Conservation (phyloP, 2,888 invertebrate species). For the Labia minor region DNA sequence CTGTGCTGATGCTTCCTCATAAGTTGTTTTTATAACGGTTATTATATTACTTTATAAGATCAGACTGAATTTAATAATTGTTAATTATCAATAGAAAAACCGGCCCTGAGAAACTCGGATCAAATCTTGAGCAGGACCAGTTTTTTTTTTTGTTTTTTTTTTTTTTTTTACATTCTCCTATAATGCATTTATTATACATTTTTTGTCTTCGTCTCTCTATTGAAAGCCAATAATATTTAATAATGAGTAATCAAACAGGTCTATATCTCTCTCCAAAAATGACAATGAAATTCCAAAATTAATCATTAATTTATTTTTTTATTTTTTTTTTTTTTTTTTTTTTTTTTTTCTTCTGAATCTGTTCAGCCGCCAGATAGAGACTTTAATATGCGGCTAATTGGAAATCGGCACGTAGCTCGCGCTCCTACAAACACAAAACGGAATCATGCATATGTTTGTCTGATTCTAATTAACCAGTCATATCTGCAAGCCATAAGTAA, state of each 20-base stretch:
- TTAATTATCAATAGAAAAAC: slow-evolving; percentile 13
- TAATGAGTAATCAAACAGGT: background rate
- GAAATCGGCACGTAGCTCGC: too few species aligned
- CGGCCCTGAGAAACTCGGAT: background rate
- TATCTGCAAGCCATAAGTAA: background rate
- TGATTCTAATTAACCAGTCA: slow-evolving; percentile 4
- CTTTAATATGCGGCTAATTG: too few species aligned
- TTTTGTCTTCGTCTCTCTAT: background rate
- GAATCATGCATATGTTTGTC: background rate
- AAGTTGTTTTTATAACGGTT: slow-evolving; percentile 13
- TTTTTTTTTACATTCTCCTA: too few species aligned
- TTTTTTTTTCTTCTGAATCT: too few species aligned
- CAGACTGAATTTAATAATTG: slow-evolving; percentile 13
- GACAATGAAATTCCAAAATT: background rate
- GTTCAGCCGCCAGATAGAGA: too few species aligned
- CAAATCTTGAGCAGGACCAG: slow-evolving; percentile 3
- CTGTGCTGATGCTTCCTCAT: slow-evolving; percentile 7
- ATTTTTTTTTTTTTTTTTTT: too few species aligned
- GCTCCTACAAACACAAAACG: background rate
- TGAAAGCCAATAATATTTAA: slow-evolving; percentile 4
- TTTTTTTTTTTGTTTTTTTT: too few species aligned
- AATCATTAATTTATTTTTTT: too few species aligned
- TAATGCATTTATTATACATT: slow-evolving; percentile 13
- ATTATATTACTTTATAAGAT: slow-evolving; percentile 13
- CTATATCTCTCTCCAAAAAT: slow-evolving; percentile 4